These are phyloP conservation scores for Drosophila ohnishii DNA, from an alignment of 1,140 invertebrate species.

Conservation along the genomic window DNA sequence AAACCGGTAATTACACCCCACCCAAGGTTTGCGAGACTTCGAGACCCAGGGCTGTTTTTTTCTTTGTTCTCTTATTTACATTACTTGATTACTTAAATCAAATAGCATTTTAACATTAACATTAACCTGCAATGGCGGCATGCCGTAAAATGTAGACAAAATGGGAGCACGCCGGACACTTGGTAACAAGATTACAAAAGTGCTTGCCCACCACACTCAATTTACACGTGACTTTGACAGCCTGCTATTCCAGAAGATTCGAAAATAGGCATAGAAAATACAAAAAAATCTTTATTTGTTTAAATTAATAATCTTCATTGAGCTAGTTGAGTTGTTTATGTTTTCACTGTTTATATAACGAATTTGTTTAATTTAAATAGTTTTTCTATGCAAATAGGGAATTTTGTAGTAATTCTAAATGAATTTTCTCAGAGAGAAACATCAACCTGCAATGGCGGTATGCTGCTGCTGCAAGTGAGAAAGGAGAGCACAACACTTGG, in stretches of 20 bases:
- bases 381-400: neutral
- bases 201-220: neutral
- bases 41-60: neutral
- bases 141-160: slow-evolving; percentile 7
- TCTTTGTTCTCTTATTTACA: slow-evolving; percentile 31
- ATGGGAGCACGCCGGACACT: slow-evolving; percentile 2
- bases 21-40: slow-evolving; percentile 1
- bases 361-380: neutral
- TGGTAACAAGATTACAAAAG: slow-evolving; percentile 38
- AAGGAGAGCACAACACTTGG: slow-evolving; percentile 9
- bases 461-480: slow-evolving; percentile 15
- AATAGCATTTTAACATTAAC: neutral
- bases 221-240: slow-evolving; percentile 9
- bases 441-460: slow-evolving; percentile 7
- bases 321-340: neutral
- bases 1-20: slow-evolving; percentile 87
- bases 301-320: neutral
- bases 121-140: slow-evolving; percentile 14
- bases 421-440: neutral
- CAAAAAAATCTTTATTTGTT: neutral
- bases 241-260: slow-evolving; percentile 3
- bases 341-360: neutral
- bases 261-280: neutral
- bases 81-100: slow-evolving; percentile 6
- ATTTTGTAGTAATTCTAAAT: neutral